Evolutionary conservation across 2,888 invertebrate species (phyloP).

Genomic region (Exephanes ischioxanthus): DNA sequence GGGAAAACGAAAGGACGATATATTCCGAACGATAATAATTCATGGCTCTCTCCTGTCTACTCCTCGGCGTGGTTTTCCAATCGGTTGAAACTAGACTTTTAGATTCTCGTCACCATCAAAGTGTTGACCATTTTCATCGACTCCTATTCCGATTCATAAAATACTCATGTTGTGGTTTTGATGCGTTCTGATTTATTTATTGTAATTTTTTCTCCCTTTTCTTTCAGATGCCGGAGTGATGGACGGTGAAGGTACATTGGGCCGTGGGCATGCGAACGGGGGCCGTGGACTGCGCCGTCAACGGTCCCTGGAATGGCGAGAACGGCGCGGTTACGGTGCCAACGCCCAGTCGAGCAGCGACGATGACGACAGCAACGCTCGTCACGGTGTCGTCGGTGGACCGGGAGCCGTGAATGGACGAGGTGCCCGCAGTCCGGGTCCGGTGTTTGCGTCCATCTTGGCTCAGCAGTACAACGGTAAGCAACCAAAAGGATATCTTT

Average conservation of each 20-base stretch:
- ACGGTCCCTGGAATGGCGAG: constrained; percentile 87
- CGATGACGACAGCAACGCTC: constrained; percentile 79
- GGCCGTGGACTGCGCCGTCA: constrained; percentile 85
- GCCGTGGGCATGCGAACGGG: constrained; percentile 82
- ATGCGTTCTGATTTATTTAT: not conserved
- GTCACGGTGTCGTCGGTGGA: constrained; percentile 74
- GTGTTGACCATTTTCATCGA: not conserved
- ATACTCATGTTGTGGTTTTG: not conserved
- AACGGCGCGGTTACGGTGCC: constrained; percentile 87
- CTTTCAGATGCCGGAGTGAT: constrained; percentile 80
- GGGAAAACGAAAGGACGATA: not conserved
- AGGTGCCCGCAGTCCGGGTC: constrained; percentile 79
- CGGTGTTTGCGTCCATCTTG: constrained; percentile 78
- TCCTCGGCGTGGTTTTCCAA: no score
- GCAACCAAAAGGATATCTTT: constrained; percentile 3
- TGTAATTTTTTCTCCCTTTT: not conserved
- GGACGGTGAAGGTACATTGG: constrained; percentile 81
- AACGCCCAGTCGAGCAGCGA: constrained; percentile 84
- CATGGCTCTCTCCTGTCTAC: not conserved
- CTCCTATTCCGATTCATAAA: no score
- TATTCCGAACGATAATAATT: not conserved
- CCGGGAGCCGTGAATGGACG: constrained; percentile 73
- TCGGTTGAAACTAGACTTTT: not conserved
- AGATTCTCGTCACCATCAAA: not conserved
- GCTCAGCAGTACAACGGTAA: constrained; percentile 79